phyloP scores from a whole-genome alignment of 2,797 vertebrate species.

The Sorex maritimensis region DNA sequence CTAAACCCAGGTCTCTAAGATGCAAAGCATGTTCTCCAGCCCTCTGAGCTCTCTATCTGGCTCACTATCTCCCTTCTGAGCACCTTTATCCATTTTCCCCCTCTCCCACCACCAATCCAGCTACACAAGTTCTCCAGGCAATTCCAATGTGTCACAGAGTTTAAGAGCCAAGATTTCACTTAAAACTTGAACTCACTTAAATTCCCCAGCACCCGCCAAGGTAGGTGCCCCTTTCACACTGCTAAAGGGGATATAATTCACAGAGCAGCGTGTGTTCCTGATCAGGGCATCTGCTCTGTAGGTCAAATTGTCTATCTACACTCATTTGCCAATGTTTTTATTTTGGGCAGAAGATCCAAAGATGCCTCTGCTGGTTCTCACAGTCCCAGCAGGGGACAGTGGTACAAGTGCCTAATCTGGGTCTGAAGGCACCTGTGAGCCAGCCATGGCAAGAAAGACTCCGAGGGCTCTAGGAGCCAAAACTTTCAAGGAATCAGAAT shows the following conservation, averaged over 20 bases:
- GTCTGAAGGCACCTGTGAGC: no score
- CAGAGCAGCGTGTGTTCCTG: not conserved
- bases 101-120: not conserved
- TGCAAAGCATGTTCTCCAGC: no score
- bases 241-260: not conserved
- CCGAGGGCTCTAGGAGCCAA: no score
- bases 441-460: no score
- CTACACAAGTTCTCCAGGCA: not conserved
- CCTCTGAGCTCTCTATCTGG: no score
- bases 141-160: not conserved
- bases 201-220: not conserved
- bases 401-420: no score
- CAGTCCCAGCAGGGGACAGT: no score
- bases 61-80: not conserved
- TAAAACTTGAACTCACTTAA: conserved; percentile 12
- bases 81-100: not conserved
- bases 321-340: no score
- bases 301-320: no score
- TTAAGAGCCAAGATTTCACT: not conserved
- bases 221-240: not conserved
- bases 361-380: not conserved
- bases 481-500: not conserved
- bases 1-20: no score
- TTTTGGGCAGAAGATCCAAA: not conserved
- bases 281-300: no score